phyloP scores from a whole-genome alignment of 1,140 invertebrate genomes.

The Drosophila parabipectinata region DNA sequence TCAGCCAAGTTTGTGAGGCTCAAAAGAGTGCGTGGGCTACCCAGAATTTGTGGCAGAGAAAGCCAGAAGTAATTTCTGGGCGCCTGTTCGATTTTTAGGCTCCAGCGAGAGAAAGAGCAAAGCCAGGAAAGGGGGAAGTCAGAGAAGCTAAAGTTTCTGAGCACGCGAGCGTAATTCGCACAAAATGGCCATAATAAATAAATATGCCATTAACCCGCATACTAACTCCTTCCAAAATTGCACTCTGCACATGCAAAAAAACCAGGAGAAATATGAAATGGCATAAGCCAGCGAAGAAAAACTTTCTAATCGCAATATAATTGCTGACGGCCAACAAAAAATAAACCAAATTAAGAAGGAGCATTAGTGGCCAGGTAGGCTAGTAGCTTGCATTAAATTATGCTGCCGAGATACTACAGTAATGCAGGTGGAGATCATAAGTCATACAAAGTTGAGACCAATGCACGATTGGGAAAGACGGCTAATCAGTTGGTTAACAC shows the following conservation, averaged over 20 bases:
- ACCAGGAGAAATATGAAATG: constrained; percentile 52
- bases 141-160: constrained; percentile 24
- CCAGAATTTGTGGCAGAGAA: constrained; percentile 17
- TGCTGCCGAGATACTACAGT: constrained; percentile 24
- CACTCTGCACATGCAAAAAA: constrained; percentile 29
- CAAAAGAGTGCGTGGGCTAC: constrained; percentile 21
- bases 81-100: constrained; percentile 3
- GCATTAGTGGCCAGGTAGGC: neutral
- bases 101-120: constrained; percentile 30
- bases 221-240: constrained; percentile 31
- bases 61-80: constrained; percentile 12
- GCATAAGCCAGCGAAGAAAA: constrained; percentile 47
- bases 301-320: constrained; percentile 79
- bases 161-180: constrained; percentile 53
- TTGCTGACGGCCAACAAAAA: constrained; percentile 32
- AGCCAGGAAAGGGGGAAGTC: constrained; percentile 7
- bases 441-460: constrained; percentile 13
- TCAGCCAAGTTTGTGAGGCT: neutral
- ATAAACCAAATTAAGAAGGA: constrained; percentile 27
- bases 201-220: constrained; percentile 72
- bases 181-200: constrained; percentile 71
- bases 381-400: constrained; percentile 18
- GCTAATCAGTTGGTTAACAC: constrained; percentile 54
- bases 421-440: constrained; percentile 32
- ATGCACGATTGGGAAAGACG: constrained; percentile 24